Evolutionary conservation across 92 coral and sea anemone species (phyloP).

Genomic region (Umimayanthus kanabou): DNA sequence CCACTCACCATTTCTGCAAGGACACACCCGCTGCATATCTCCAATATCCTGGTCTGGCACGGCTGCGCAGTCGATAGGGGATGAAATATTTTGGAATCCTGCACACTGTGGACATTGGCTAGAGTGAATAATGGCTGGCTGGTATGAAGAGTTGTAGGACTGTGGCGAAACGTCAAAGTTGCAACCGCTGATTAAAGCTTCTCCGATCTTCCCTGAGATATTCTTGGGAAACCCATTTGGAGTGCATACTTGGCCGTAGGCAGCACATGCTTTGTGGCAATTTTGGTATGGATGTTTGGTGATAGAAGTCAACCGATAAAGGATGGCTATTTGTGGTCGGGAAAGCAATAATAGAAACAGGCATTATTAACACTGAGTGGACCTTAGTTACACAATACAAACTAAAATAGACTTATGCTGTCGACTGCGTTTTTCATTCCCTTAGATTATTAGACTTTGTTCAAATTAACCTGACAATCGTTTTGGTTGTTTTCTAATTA

Average conservation of each 20-base stretch:
- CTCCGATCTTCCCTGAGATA: background rate
- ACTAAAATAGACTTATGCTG: too few species aligned
- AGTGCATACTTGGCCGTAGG: background rate
- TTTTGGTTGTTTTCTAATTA: too few species aligned
- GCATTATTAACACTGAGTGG: too few species aligned
- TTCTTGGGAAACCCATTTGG: background rate
- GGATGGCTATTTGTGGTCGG: background rate
- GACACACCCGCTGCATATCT: slow-evolving; percentile 6
- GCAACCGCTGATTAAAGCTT: background rate
- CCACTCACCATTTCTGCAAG: background rate
- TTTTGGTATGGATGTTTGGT: background rate
- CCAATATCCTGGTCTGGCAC: background rate
- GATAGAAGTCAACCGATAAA: background rate
- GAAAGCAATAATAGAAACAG: too few species aligned
- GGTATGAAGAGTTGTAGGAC: background rate
- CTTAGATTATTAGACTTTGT: too few species aligned
- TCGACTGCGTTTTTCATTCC: too few species aligned
- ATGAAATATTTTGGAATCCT: background rate
- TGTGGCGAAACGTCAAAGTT: background rate
- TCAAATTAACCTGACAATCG: too few species aligned
- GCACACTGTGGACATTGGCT: background rate
- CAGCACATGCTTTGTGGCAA: slow-evolving; percentile 5
- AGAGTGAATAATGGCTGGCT: background rate
- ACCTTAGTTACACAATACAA: too few species aligned
- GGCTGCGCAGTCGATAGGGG: background rate